phyloP scores from a whole-genome alignment of 2,797 vertebrate genomes.

The Holocentrus rufus region DNA sequence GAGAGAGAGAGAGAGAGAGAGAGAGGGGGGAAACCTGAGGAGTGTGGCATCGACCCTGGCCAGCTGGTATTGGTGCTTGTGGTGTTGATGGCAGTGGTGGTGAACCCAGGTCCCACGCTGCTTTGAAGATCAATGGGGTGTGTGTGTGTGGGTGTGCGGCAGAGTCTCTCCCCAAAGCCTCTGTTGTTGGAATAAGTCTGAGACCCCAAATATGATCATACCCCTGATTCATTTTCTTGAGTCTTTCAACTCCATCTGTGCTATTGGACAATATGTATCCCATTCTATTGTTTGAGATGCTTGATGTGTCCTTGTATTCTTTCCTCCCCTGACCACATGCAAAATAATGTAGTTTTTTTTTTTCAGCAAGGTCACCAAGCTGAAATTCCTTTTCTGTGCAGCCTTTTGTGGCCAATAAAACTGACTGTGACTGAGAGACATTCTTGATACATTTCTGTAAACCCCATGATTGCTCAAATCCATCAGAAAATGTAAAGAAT shows the following conservation, averaged over 20 bases:
- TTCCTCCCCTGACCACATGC: not conserved
- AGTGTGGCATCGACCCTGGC: slow-evolving; percentile 27
- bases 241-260: not conserved
- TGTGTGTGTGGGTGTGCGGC: not conserved
- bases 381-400: slow-evolving; percentile 13
- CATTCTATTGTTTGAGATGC: not conserved
- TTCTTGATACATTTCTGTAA: slow-evolving; percentile 56
- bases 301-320: not conserved
- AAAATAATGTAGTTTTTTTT: not conserved
- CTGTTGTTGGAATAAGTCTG: slow-evolving; percentile 23
- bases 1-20: slow-evolving; percentile 20
- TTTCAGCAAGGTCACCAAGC: too few relatives aligned
- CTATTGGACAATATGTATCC: not conserved
- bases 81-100: slow-evolving; percentile 31
- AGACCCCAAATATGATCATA: slow-evolving; percentile 12
- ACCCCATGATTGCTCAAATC: slow-evolving; percentile 63
- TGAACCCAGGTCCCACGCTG: slow-evolving; percentile 11
- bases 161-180: slow-evolving; percentile 1
- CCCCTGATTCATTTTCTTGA: not conserved
- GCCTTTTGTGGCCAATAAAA: slow-evolving; percentile 26
- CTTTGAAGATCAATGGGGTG: slow-evolving; percentile 46
- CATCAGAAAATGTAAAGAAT: slow-evolving; percentile 71
- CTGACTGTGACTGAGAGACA: slow-evolving; percentile 24
- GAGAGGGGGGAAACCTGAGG: slow-evolving; percentile 63
- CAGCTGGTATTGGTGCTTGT: slow-evolving; percentile 46